Percentiles rank a stretch among this genome's conserved stretches.
Evolutionary conservation across 1,140 invertebrate genomes (phyloP).

Genomic region (Drosophila leontia): DNA sequence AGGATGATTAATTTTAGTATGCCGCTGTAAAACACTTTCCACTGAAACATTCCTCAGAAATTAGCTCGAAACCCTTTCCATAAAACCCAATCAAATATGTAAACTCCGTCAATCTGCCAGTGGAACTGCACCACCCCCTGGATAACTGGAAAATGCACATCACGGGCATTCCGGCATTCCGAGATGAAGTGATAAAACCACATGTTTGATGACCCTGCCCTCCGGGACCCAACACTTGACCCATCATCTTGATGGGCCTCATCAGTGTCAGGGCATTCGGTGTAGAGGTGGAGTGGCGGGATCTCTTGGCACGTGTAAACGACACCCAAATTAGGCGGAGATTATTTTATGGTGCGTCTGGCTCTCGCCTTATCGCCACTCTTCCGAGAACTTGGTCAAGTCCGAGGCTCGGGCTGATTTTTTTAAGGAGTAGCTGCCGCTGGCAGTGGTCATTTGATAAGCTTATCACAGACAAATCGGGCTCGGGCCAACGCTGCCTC

Average conservation of each 20-base stretch:
- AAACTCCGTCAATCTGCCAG: constrained; percentile 7
- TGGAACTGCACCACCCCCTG: constrained; percentile 10
- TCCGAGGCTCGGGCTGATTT: background rate
- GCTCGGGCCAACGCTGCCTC: constrained; percentile 1
- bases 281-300: constrained; percentile 4
- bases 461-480: constrained; percentile 49
- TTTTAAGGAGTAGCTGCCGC: constrained; percentile 21
- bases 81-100: constrained; percentile 48
- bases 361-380: constrained; percentile 27
- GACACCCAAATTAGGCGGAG: constrained; percentile 78
- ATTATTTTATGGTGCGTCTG: constrained; percentile 73
- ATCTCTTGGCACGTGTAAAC: constrained; percentile 76
- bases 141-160: constrained; percentile 20
- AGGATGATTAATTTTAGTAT: background rate
- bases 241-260: constrained; percentile 56
- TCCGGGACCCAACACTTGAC: constrained; percentile 30
- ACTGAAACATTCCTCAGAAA: constrained; percentile 9
- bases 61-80: constrained; percentile 5
- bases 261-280: constrained; percentile 52
- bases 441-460: constrained; percentile 33
- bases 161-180: constrained; percentile 44
- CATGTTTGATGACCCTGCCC: constrained; percentile 40
- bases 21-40: constrained; percentile 12
- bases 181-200: constrained; percentile 51
- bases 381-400: constrained; percentile 32